Evolutionary conservation across 2,888 invertebrate genomes (phyloP).

Genomic region (Dusona sp.): DNA sequence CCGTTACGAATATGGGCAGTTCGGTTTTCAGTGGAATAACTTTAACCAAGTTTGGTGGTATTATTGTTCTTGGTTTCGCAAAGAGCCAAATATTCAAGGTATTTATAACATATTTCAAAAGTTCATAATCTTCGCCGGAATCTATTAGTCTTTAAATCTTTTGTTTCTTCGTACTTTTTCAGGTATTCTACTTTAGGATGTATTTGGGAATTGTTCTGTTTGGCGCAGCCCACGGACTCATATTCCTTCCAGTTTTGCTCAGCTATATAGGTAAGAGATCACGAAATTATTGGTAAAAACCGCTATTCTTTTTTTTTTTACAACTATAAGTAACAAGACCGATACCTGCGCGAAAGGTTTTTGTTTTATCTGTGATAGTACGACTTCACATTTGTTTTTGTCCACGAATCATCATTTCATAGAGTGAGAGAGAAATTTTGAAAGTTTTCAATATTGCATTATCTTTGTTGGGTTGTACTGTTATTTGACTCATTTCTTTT

Average conservation of each 20-base stretch:
- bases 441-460: neutral
- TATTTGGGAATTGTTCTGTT: conserved; percentile 98
- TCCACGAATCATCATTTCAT: conserved; percentile 7
- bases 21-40: conserved; percentile 99
- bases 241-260: conserved; percentile 98
- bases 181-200: conserved; percentile 98
- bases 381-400: conserved; percentile 19
- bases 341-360: neutral
- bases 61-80: conserved; percentile 97
- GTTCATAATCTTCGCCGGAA: neutral
- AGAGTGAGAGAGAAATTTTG: neutral
- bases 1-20: conserved; percentile 94
- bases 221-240: conserved; percentile 98
- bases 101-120: conserved; percentile 41
- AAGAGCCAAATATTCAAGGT: conserved; percentile 98
- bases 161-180: conserved; percentile 71
- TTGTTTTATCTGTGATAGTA: neutral
- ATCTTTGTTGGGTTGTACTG: neutral
- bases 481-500: neutral
- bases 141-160: neutral
- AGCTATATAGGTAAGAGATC: conserved; percentile 95
- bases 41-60: conserved; percentile 98
- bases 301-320: neutral
- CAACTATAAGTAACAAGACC: neutral
- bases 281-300: neutral